phyloP scores from a whole-genome alignment of 2,888 invertebrate genomes.

The Limenitis camilla region DNA sequence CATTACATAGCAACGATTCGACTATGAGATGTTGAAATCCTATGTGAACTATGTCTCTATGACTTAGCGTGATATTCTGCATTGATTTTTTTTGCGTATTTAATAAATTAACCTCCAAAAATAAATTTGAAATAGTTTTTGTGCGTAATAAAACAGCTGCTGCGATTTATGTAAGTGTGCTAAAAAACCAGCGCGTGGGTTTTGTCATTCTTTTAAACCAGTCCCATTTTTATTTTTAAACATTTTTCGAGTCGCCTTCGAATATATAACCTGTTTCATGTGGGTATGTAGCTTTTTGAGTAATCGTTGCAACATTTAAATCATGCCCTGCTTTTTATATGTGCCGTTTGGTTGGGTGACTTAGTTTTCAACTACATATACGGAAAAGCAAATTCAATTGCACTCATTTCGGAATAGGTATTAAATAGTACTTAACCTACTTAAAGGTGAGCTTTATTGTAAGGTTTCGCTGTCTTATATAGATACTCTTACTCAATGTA shows the following conservation, averaged over 20 bases:
- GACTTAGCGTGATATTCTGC: conserved; percentile 33
- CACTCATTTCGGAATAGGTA: conserved; percentile 40
- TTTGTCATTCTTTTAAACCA: conserved; percentile 37
- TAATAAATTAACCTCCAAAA: conserved; percentile 37
- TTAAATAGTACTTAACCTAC: conserved; percentile 50
- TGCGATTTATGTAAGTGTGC: conserved; percentile 47
- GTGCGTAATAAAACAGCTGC: conserved; percentile 34
- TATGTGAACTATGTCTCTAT: conserved; percentile 28
- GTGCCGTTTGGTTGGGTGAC: conserved; percentile 26
- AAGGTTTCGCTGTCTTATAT: conserved; percentile 44
- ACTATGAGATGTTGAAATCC: conserved; percentile 31
- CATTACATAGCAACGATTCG: conserved; percentile 31
- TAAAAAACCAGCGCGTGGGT: conserved; percentile 44
- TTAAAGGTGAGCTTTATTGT: conserved; percentile 38
- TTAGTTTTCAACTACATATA: conserved; percentile 20
- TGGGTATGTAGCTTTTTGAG: conserved; percentile 21
- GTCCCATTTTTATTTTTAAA: conserved; percentile 36
- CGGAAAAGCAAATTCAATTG: conserved; percentile 17
- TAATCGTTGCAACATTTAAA: conserved; percentile 17
- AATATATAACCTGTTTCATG: conserved; percentile 12
- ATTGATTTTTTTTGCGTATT: conserved; percentile 29
- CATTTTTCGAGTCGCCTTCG: conserved; percentile 18
- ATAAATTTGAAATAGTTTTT: conserved; percentile 39
- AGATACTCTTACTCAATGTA: conserved; percentile 26
- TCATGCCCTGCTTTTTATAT: conserved; percentile 16